Conservation (phyloP, 2,888 invertebrate species). For the Tetheella fluctuosa region DNA sequence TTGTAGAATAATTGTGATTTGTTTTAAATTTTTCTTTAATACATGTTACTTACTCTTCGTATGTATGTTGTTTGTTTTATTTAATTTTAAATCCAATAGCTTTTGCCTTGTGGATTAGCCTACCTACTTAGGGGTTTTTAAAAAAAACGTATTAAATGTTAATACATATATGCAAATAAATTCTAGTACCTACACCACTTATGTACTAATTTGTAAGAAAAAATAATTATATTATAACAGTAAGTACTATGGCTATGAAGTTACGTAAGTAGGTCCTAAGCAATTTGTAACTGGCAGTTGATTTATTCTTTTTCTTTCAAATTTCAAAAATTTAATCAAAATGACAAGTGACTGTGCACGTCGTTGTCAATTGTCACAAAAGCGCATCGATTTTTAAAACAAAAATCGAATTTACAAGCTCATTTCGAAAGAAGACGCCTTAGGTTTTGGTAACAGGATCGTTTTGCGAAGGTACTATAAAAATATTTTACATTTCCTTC, state of each 20-base stretch:
- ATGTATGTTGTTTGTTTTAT: conserved; percentile 30
- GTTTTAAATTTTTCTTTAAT: conserved; percentile 48
- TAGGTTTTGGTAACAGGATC: conserved; percentile 45
- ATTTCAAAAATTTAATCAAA: conserved; percentile 68
- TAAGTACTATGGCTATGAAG: background rate
- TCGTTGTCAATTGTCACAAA: conserved; percentile 77
- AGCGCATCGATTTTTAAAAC: conserved; percentile 73
- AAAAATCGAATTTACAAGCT: conserved; percentile 51
- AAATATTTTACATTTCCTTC: conserved; percentile 19
- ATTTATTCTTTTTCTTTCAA: conserved; percentile 52
- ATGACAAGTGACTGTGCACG: conserved; percentile 70
- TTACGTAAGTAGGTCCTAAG: background rate
- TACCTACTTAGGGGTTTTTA: too few relatives aligned
- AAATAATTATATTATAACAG: too few relatives aligned
- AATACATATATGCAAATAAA: too few relatives aligned
- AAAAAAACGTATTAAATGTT: too few relatives aligned
- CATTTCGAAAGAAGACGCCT: conserved; percentile 52
- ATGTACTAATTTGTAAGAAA: too few relatives aligned
- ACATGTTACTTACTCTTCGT: conserved; percentile 40
- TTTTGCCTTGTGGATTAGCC: too few relatives aligned
- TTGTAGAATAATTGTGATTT: conserved; percentile 41
- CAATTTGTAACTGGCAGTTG: conserved; percentile 26
- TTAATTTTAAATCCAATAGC: background rate
- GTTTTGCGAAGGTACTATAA: conserved; percentile 28
- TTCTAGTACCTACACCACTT: too few relatives aligned